Evolutionary conservation across 2,888 invertebrate species (phyloP).

Genomic region (Noctua janthina): DNA sequence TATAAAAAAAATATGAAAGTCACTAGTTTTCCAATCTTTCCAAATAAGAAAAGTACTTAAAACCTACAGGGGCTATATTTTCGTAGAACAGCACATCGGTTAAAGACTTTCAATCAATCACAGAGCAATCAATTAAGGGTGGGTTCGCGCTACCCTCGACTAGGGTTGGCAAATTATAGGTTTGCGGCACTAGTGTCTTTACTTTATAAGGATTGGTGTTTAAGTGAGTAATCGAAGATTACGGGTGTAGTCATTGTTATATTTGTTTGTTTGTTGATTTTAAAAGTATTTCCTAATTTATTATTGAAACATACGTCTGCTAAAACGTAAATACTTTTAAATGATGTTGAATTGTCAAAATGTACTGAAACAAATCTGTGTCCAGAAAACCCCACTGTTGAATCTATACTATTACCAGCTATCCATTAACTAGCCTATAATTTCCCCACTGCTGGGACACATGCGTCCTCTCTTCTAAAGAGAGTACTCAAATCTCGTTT

Average conservation of each 20-base stretch:
- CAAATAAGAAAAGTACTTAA: not conserved
- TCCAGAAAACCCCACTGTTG: not conserved
- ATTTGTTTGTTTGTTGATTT: not conserved
- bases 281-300: not conserved
- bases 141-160: conserved; percentile 41
- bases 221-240: not conserved
- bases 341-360: not conserved
- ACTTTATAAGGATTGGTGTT: conserved; percentile 5
- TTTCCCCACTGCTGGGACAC: no score
- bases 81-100: conserved; percentile 36
- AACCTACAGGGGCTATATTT: conserved; percentile 15
- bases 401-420: no score
- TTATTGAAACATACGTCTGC: not conserved
- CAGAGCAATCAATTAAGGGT: conserved; percentile 64
- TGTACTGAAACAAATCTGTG: not conserved
- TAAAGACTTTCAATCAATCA: conserved; percentile 62
- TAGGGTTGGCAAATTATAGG: conserved; percentile 55
- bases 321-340: no score
- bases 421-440: no score
- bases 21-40: not conserved
- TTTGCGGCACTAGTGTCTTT: conserved; percentile 29
- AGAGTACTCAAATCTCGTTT: no score
- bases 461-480: no score
- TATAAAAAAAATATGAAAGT: not conserved
- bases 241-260: not conserved